Percentiles rank a stretch among this genome's conserved stretches.
Evolutionary conservation across 2,113 vertebrate genomes (phyloP).

Genomic region (Ceyx cyanopectus): DNA sequence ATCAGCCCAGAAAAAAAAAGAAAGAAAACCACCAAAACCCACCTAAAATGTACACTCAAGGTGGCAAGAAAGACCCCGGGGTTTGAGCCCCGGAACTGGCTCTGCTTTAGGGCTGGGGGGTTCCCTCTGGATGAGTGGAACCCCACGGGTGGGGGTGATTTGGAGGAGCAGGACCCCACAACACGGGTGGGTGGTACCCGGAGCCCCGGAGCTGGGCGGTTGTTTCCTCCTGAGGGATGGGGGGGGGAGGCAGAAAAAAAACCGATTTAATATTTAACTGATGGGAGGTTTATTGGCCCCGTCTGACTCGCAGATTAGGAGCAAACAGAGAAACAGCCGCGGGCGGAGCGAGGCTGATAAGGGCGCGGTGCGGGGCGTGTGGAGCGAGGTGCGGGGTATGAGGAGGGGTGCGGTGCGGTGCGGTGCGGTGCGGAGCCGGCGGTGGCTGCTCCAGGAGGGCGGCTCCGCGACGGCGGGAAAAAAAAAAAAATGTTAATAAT

Average conservation of each 20-base stretch:
- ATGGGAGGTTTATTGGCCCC: slow-evolving; percentile 53
- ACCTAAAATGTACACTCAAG: background rate
- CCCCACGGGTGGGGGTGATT: fast-evolving
- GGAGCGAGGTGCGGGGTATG: background rate
- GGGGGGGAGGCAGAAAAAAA: background rate
- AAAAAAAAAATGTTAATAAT: background rate
- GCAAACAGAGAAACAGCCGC: slow-evolving; percentile 45
- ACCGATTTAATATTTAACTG: slow-evolving; percentile 60
- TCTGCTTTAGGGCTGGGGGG: too few species aligned
- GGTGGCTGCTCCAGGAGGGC: background rate
- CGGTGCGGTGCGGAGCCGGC: background rate
- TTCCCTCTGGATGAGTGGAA: background rate
- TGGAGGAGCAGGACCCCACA: background rate
- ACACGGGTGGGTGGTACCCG: background rate
- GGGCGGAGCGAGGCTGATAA: slow-evolving; percentile 44
- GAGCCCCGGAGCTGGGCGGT: background rate
- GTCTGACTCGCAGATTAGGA: slow-evolving; percentile 16
- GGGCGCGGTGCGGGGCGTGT: background rate
- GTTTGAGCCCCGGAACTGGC: fast-evolving
- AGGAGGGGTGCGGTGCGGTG: background rate
- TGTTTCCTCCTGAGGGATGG: background rate
- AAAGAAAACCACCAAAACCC: background rate
- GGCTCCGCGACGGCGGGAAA: background rate
- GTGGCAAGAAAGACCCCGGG: fast-evolving
- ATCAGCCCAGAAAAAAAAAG: background rate